Evolutionary conservation across 2,113 vertebrate species (phyloP).

Genomic region (Albula glossodonta): DNA sequence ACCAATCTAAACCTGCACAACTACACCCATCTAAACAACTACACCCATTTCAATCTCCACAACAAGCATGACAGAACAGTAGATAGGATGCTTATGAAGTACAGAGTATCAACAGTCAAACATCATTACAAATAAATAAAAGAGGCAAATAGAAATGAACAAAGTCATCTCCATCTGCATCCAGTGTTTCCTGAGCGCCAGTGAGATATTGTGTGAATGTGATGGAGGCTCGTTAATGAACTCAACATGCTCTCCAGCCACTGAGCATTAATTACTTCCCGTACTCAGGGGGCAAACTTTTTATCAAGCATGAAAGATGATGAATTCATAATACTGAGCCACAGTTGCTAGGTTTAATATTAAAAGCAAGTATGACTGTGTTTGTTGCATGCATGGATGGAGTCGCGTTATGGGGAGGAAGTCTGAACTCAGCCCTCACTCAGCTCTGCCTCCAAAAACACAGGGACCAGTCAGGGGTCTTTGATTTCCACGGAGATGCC

Average conservation of each 20-base stretch:
- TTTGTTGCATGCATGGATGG: conserved; percentile 55
- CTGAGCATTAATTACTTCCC: not conserved
- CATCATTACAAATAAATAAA: too few species aligned
- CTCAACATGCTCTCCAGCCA: not conserved
- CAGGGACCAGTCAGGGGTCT: conserved; percentile 35
- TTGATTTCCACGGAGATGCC: conserved; percentile 45
- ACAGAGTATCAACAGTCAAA: too few species aligned
- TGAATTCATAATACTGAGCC: conserved; percentile 71
- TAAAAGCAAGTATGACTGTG: conserved; percentile 51
- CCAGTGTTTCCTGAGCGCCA: too few species aligned
- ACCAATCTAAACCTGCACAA: too few species aligned
- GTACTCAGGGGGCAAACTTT: conserved; percentile 41
- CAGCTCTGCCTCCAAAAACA: conserved; percentile 24
- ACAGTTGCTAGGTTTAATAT: conserved; percentile 70
- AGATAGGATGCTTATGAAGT: too few species aligned
- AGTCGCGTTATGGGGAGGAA: conserved; percentile 49
- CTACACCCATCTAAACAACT: too few species aligned
- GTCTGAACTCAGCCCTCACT: conserved; percentile 44
- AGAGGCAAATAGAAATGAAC: too few species aligned
- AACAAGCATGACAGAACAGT: too few species aligned
- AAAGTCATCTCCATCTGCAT: too few species aligned
- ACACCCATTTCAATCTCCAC: too few species aligned
- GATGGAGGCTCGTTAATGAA: not conserved
- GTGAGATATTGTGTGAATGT: too few species aligned
- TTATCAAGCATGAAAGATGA: conserved; percentile 69